A percentile compares a stretch with the other conserved stretches of the same genome.
phyloP scores from a whole-genome alignment of 2,888 invertebrate genomes.

The Cerceris rybyensis region DNA sequence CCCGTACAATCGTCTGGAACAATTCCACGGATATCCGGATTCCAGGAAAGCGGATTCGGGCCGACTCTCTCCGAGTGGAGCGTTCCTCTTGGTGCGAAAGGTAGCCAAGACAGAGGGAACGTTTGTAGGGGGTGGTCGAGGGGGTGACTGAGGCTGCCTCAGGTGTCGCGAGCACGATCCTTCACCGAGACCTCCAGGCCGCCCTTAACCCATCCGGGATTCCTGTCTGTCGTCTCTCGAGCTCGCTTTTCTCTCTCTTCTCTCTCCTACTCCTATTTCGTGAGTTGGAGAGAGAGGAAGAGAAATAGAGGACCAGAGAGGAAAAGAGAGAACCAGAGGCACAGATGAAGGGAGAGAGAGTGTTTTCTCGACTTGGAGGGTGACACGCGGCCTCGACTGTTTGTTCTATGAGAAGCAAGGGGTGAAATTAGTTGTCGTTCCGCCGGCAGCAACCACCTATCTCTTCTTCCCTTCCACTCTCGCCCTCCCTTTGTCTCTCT shows the following conservation, averaged over 20 bases:
- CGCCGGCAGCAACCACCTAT: conserved; percentile 40
- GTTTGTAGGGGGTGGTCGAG: not conserved
- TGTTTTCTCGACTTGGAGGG: conserved; percentile 56
- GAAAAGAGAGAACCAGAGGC: too few relatives aligned
- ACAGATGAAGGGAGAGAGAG: conserved; percentile 30
- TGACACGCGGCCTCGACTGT: conserved; percentile 58
- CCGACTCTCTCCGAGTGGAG: not conserved
- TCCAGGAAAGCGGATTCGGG: too few relatives aligned
- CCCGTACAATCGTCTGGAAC: too few relatives aligned
- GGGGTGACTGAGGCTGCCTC: conserved; percentile 25
- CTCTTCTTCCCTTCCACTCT: conserved; percentile 37
- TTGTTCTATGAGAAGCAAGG: conserved; percentile 71
- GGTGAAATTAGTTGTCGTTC: conserved; percentile 75
- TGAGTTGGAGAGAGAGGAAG: not conserved
- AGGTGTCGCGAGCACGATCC: conserved; percentile 54
- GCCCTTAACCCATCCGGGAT: conserved; percentile 31
- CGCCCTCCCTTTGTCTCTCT: not conserved
- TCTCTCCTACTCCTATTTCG: not conserved
- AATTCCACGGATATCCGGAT: too few relatives aligned
- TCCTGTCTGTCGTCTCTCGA: conserved; percentile 27
- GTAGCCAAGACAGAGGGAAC: not conserved
- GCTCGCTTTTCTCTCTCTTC: conserved; percentile 4
- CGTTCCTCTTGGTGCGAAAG: not conserved
- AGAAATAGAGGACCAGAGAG: too few relatives aligned
- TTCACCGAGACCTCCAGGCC: conserved; percentile 8